Base-by-base conservation (phyloP, 2,888 invertebrate species). In the Acleris holmiana region DNA sequence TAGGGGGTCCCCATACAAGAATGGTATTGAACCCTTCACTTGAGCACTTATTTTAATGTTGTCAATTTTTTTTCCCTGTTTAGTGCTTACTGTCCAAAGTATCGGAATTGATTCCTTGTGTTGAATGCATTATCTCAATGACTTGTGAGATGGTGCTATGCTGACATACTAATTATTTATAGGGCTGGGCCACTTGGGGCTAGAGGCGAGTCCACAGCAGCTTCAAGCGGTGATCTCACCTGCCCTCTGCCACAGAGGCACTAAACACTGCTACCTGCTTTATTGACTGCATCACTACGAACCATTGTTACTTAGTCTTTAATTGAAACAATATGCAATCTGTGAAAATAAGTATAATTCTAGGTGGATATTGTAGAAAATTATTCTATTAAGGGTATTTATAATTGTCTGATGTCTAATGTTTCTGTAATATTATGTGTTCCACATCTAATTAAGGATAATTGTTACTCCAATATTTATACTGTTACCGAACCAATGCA, bases 161-260 rank as follows among this genome's bases (percentile, higher is more conserved):
- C 70, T 69, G 58, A 67, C 60, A 61, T 61, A 67, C 67, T 68
- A 61, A 74, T 76, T 77, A 76, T 71, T 88, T 86, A 68, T 90
- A 94, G 94, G 94, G 94, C 94, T 94, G 93, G 93, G 93, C 92
- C 89, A 94, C 93, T 94, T 92, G 94, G 94, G 94, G 94, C 94
- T 93, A 92, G 93, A 93, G 93, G 91, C 91, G 86, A 86, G 88
- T 88, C 89, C 88, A 85, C 88, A 88, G 91, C 91, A 90, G 93
- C 93, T 91, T 87, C 86, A 86, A 89, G 91, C 85, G 88, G 92
- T 91, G 93, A 93, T 93, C 91, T 91, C 91, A 91, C 89, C 82
- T 83, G 87, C 84, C 91, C 88, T 90, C 89, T 89, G 85, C 83
- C 84, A 86, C 80, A 88, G 91, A 89, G 90, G 91, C 88, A 87